Evolutionary conservation across 2,888 invertebrate species (phyloP).

Genomic region (Drosophila limbata): DNA sequence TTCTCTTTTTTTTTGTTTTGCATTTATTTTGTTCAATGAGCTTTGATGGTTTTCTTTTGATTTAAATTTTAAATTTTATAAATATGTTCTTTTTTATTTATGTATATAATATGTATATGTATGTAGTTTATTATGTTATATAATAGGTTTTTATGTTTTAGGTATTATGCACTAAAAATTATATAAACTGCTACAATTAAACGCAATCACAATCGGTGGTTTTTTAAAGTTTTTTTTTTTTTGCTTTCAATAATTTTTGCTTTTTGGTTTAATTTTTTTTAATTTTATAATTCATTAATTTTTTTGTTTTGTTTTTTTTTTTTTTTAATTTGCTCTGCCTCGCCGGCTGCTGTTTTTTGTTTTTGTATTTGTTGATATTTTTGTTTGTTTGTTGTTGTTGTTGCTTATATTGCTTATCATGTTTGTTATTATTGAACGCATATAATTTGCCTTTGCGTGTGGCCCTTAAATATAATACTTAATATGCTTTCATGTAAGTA

Average conservation of each 20-base stretch:
- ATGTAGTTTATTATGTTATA: conserved; percentile 51
- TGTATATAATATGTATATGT: conserved; percentile 31
- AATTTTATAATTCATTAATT: conserved; percentile 26
- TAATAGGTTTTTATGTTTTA: conserved; percentile 58
- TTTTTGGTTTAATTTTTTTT: conserved; percentile 62
- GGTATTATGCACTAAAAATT: conserved; percentile 76
- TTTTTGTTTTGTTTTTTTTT: conserved; percentile 35
- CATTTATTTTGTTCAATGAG: conserved; percentile 42
- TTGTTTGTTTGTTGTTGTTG: conserved; percentile 44
- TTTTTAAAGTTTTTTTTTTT: conserved; percentile 72
- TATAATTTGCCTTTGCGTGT: conserved; percentile 38
- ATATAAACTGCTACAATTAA: conserved; percentile 82
- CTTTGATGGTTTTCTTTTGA: conserved; percentile 34
- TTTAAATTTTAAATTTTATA: conserved; percentile 34
- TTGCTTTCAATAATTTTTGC: conserved; percentile 52
- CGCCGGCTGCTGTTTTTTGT: conserved; percentile 32
- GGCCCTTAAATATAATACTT: conserved; percentile 77
- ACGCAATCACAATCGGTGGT: conserved; percentile 86
- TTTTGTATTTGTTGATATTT: conserved; percentile 43
- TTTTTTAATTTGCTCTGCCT: conserved; percentile 43
- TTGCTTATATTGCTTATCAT: conserved; percentile 64
- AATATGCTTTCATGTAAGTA: conserved; percentile 57
- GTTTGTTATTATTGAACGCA: conserved; percentile 62
- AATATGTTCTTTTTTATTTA: conserved; percentile 28
- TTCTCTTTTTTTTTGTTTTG: conserved; percentile 8